phyloP scores from a whole-genome alignment of 1,140 invertebrate genomes.

The Platorchestia sp. region DNA sequence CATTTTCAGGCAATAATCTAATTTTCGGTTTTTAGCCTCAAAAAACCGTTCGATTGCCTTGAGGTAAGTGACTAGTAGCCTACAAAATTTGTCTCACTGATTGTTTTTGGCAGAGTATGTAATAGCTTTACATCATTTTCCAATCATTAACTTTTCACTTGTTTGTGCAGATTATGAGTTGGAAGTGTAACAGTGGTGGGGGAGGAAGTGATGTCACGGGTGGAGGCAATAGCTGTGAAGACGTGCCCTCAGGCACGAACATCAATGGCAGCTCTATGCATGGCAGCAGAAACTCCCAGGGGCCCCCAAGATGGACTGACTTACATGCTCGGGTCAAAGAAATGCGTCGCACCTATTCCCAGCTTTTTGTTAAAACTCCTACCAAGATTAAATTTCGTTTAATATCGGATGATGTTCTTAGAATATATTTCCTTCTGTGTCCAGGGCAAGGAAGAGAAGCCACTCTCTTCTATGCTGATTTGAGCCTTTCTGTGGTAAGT shows the following conservation, averaged over 20 bases:
- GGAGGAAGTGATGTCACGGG: slow-evolving; percentile 13
- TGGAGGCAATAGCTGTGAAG: not conserved
- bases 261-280: slow-evolving; percentile 35
- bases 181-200: slow-evolving; percentile 44
- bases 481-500: slow-evolving; percentile 64
- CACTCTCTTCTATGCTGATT: slow-evolving; percentile 66
- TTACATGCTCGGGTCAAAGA: slow-evolving; percentile 65
- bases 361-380: slow-evolving; percentile 66
- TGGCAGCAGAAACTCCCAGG: not conserved
- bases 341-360: slow-evolving; percentile 64
- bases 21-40: no score
- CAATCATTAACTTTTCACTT: not conserved
- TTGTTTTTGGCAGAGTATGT: no score
- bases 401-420: slow-evolving; percentile 58
- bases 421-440: slow-evolving; percentile 66
- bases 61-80: no score
- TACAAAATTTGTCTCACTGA: no score
- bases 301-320: slow-evolving; percentile 61
- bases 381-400: slow-evolving; percentile 65
- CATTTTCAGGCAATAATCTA: no score
- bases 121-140: no score
- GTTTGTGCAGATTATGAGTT: slow-evolving; percentile 31
- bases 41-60: no score
- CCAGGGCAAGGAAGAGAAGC: slow-evolving; percentile 67
- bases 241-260: not conserved